Evolutionary conservation across 2,113 vertebrate species (phyloP).

Genomic region (Poecile atricapillus): DNA sequence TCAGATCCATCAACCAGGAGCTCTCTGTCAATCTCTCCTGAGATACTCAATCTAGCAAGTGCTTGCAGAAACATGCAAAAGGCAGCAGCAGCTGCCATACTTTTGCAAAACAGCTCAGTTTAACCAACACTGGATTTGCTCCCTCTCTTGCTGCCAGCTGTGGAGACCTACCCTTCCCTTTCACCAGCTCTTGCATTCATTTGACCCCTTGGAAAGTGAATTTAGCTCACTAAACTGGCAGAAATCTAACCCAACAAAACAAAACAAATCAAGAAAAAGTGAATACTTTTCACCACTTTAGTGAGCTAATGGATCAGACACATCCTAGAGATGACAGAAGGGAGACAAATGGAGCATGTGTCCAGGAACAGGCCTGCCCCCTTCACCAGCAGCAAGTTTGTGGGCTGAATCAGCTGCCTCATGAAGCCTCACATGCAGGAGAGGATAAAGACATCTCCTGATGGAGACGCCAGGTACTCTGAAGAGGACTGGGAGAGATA

Average conservation of each 20-base stretch:
- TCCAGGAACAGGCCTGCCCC: background rate
- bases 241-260: conserved; percentile 27
- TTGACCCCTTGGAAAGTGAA: conserved; percentile 17
- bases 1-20: background rate
- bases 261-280: conserved; percentile 48
- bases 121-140: background rate
- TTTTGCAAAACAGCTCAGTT: background rate
- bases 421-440: background rate
- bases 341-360: conserved; percentile 29
- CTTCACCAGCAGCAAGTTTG: conserved; percentile 13
- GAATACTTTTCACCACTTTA: conserved; percentile 63
- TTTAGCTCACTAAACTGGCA: conserved; percentile 37
- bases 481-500: background rate
- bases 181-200: conserved; percentile 33
- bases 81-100: background rate
- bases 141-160: background rate
- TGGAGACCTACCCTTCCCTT: conserved; percentile 21
- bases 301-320: conserved; percentile 25
- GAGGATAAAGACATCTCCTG: background rate
- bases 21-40: background rate
- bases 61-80: background rate
- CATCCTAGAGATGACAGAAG: conserved; percentile 46
- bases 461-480: background rate
- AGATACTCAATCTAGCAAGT: background rate
- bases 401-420: background rate